Evolutionary conservation across 1,140 invertebrate species (phyloP).

Genomic region (Grapholita molesta): DNA sequence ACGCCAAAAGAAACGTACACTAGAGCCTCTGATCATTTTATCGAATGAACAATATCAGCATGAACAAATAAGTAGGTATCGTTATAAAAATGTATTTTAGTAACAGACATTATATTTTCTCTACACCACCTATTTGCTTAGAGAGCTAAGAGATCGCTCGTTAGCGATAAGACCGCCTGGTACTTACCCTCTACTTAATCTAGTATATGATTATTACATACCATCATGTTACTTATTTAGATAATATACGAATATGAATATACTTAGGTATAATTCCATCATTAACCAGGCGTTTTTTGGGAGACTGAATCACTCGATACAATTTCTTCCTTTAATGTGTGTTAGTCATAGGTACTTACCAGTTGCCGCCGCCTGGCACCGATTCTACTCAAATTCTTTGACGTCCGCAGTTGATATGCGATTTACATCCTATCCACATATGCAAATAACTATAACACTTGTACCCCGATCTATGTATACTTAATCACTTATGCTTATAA

Average conservation of each 20-base stretch:
- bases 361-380: neutral
- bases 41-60: no score
- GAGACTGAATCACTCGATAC: neutral
- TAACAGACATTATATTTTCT: no score
- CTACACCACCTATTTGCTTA: no score
- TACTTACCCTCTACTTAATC: no score
- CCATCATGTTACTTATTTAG: neutral
- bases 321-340: neutral
- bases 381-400: neutral
- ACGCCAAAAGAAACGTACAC: no score
- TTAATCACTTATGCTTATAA: no score
- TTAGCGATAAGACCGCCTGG: no score
- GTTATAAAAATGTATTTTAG: no score
- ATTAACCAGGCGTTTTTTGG: neutral
- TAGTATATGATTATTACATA: neutral
- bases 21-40: no score
- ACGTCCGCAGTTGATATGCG: neutral
- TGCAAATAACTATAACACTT: neutral
- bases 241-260: neutral
- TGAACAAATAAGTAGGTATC: no score
- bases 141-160: no score
- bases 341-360: neutral
- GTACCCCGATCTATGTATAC: no score
- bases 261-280: neutral
- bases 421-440: neutral